phyloP scores from a whole-genome alignment of 2,797 vertebrate genomes.

The Coilia nasus region DNA sequence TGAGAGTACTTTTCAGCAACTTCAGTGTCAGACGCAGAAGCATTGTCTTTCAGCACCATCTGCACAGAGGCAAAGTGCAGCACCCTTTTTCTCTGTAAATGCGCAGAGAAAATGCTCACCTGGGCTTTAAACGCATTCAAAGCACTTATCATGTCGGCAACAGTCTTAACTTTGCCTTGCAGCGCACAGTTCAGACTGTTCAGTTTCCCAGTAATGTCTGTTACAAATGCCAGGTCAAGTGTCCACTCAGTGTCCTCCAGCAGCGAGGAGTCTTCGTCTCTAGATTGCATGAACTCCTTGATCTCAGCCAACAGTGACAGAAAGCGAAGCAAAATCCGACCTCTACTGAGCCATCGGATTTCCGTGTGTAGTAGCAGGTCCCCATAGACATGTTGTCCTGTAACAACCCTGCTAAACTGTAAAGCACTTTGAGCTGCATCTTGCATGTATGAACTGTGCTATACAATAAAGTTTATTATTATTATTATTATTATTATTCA shows the following conservation, averaged over 20 bases:
- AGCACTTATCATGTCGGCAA: slow-evolving; percentile 44
- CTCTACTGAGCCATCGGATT: slow-evolving; percentile 46
- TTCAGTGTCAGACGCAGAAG: neutral
- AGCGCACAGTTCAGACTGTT: slow-evolving; percentile 45
- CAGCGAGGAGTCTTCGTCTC: slow-evolving; percentile 28
- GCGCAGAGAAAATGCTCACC: neutral
- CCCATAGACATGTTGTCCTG: too few species aligned
- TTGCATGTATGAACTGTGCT: too few species aligned
- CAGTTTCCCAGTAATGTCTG: slow-evolving; percentile 41
- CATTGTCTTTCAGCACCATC: neutral
- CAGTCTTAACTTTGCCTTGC: slow-evolving; percentile 45
- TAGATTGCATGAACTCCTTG: slow-evolving; percentile 38
- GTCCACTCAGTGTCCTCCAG: slow-evolving; percentile 37
- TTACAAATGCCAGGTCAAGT: slow-evolving; percentile 49
- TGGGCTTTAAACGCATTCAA: slow-evolving; percentile 29
- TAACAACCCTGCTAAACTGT: too few species aligned
- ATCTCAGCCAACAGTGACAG: slow-evolving; percentile 39
- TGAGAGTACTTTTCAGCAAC: neutral
- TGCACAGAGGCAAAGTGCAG: neutral
- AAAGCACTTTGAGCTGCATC: too few species aligned
- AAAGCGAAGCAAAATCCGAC: slow-evolving; percentile 32
- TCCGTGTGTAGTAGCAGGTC: slow-evolving; percentile 43
- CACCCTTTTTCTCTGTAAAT: slow-evolving; percentile 1
- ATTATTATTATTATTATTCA: too few species aligned
- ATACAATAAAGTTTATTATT: too few species aligned